Evolutionary conservation across 1,140 invertebrate species (phyloP), one percentile per base, ranked within the genome.

Genomic region (Drosophila lacertosa): DNA sequence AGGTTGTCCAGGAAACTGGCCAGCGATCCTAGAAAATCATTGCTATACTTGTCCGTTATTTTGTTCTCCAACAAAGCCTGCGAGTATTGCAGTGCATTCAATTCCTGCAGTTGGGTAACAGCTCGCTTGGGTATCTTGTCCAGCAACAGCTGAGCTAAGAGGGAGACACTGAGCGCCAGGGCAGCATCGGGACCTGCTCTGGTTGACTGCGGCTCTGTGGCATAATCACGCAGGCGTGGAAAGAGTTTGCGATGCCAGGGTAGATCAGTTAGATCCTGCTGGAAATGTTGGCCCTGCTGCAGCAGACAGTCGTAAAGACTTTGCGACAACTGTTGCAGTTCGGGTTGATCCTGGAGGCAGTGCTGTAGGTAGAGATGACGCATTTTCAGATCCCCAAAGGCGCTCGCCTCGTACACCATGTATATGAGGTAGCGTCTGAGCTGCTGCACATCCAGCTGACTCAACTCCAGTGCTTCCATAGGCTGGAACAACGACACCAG

Each of bases 161-260:
- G 35, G 0, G 65, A 33, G 3, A 73, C 67, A 57, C 86, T 91
- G 0, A 91, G 29, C 6, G 70, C 72, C 50, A 64, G 63, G 10
- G 35, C 51, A 1, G 32, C 32, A n/a, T 16, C 9, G 60, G 67
- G 2, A 24, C 39, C 35, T 62, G 59, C 35, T 26, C 54, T 40
- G 0, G 5, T 15, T 0, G 11, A 0, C 9, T 53, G 58, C 20
- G 10, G 7, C 5, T 42, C 44, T 0, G 20, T 58, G 2, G 55
- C 59, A 51, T 91, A 91, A 13, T 81, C 79, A 13, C 91, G 68
- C 16, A 91, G 66, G 1, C 91, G 75, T n/a, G 84, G 68, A 40
- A 86, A 78, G 0, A 91, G 60, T 50, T 66, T 77, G 1, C 45
- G 63, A 35, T 91, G 88, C 90, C 90, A 91, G n/a, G 91, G 91